Percentiles rank a stretch among this genome's conserved stretches.
Evolutionary conservation across 2,888 invertebrate genomes (phyloP).

Genomic region (Polylopha cassiicola): DNA sequence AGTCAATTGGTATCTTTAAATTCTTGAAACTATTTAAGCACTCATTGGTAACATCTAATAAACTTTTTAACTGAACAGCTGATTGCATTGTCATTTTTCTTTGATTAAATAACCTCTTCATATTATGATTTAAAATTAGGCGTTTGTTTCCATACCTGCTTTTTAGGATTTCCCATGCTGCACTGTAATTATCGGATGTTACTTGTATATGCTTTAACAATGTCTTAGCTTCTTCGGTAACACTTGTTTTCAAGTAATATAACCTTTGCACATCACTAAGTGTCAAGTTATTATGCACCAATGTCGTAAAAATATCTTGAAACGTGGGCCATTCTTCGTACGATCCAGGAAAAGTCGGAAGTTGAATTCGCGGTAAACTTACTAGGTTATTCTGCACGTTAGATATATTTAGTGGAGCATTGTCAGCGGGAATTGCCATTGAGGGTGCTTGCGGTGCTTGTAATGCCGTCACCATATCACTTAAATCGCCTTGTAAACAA

Average conservation of each 20-base stretch:
- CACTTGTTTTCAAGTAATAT: conserved; percentile 19
- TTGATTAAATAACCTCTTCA: conserved; percentile 5
- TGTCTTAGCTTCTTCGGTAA: conserved; percentile 6
- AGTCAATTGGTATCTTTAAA: background rate
- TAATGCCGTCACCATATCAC: conserved; percentile 5
- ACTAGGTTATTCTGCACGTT: background rate
- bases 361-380: conserved; percentile 16
- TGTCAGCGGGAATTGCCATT: background rate
- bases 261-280: conserved; percentile 20
- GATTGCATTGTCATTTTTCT: background rate
- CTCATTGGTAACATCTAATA: background rate
- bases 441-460: background rate
- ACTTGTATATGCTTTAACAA: conserved; percentile 9
- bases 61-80: background rate
- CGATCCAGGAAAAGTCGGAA: conserved; percentile 16
- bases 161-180: conserved; percentile 4
- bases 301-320: conserved; percentile 16
- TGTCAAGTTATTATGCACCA: conserved; percentile 16
- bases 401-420: background rate
- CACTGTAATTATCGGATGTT: conserved; percentile 4
- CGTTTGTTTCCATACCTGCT: conserved; percentile 10
- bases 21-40: background rate
- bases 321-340: conserved; percentile 22
- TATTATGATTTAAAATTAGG: conserved; percentile 1
- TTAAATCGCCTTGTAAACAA: conserved; percentile 10